Evolutionary conservation across 1,140 invertebrate species (phyloP), one percentile per base, ranked within the genome.

Genomic region (Galendromus occidentalis): DNA sequence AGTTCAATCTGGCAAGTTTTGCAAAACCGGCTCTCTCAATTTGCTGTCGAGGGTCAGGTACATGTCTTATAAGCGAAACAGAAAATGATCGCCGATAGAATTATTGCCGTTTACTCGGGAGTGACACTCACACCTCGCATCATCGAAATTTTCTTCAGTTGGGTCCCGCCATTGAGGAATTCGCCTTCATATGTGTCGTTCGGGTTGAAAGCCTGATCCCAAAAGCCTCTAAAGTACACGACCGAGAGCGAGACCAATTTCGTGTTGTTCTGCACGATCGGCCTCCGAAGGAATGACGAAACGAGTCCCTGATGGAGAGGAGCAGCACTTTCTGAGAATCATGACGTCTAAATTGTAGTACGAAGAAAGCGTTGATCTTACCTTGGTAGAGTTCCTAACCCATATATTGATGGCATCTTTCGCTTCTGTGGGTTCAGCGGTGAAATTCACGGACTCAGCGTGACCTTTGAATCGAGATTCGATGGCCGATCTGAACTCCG

Each of bases 231-330:
- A 9, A 59, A 59, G 22, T 59, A 59, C n/a, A 59, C 51, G 25
- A 59, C 51, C 33, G 51, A 59, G n/a, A 59, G 14, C 12, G 51
- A 59, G 14, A 59, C 51, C 2, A 59, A 33, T 9, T 33, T 25
- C 2, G 51, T 59, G 22, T 59, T 59, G 20, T 59, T 59, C 14
- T 59, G 51, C 51, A 59, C 51, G 33, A 59, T 59, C 25, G 51
- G 51, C 14, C 51, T 25, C 14, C 51, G 51, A 29, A 59, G 51
- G 9, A 59, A 59, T 20, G 51, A 59, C 22, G 51, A 59, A 1
- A 59, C 51, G 14, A 59, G 51, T 20, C 51, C 51, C 51, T 59
- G 33, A n/a, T 59, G 2, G 1, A 33, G 25, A 59, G 33, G 33
- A 59, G n/a, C n/a, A n/a, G n/a, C n/a, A n/a, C n/a, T n/a, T n/a